Evolutionary conservation across 2,797 vertebrate genomes (phyloP).

Genomic region (Microtus agrestis): DNA sequence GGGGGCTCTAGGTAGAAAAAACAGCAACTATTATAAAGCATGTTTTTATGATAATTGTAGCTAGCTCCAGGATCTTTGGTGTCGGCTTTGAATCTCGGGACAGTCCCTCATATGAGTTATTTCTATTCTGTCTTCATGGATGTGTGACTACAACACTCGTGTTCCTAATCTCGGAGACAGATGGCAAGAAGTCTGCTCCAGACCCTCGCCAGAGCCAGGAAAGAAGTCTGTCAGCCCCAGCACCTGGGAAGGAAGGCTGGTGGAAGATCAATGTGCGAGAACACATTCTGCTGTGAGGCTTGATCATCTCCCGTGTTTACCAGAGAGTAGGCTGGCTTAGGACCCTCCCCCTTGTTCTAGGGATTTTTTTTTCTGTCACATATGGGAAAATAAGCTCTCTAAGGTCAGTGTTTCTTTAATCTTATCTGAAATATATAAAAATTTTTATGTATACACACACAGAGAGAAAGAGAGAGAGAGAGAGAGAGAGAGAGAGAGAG

Average conservation of each 20-base stretch:
- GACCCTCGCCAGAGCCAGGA: background rate
- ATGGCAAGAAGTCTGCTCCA: background rate
- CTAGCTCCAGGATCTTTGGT: background rate
- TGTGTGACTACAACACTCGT: constrained; percentile 22
- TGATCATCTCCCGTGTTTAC: background rate
- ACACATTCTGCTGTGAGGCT: background rate
- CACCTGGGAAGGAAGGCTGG: background rate
- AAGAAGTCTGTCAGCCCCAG: background rate
- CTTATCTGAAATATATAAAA: background rate
- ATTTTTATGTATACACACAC: too few species aligned
- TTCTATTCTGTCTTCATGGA: background rate
- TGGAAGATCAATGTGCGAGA: background rate
- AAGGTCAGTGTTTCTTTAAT: background rate
- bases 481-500: too few species aligned
- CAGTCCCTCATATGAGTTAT: background rate
- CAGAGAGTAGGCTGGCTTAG: background rate
- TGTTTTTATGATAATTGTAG: background rate
- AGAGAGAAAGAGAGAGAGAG: too few species aligned
- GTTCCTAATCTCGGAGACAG: background rate
- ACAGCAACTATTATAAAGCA: background rate
- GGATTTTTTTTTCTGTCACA: background rate
- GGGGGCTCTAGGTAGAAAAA: background rate
- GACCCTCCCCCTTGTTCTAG: background rate
- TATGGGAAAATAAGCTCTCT: background rate
- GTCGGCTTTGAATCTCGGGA: background rate